Base-by-base conservation (phyloP, 2,888 invertebrate genomes). In the Nysson spinosus region DNA sequence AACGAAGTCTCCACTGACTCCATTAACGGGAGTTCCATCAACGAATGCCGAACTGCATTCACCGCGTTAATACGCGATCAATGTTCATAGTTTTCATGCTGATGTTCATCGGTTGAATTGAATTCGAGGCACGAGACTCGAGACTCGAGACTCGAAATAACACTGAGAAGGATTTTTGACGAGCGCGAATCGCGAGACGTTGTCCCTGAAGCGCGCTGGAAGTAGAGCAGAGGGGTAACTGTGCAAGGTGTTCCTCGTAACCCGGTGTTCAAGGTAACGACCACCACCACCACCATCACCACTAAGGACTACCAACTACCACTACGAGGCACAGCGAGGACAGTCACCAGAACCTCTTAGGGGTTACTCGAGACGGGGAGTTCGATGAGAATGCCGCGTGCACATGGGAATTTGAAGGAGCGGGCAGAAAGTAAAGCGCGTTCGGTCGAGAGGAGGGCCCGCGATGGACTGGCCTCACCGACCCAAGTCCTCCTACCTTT, bases 401-500 rank as follows among this genome's bases (percentile, higher is more conserved):
- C 77, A 77, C 79, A 77, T 78, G 80, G 81, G 76, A 76, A 83
- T 77, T 81, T 78, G 75, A 83, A 83, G 79, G 81, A 79, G 78
- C 79, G 79, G 76, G 71, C 74, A 76, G 80, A 75, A 77, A 82
- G 80, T 77, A 78, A 81, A 77, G 80, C 80, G 79, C 79, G 83
- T 85, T 84, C 83, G 85, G 76, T 83, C 84, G 85, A 83, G 83
- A 85, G 82, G 85, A 86, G 84, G 85, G 81, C 83, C 83, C 83
- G 83, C 85, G 85, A 86, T 85, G 86, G 86, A 87, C 86, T 87
- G 86, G 84, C 80, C 83, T 82, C 78, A 75, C 76, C 75, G 65
- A 63, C 65, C 75, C 75, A 72, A 80, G 81, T 75, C 81, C 84
- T 83, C 86, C 85, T 85, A 83, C 85, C 86, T 86, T 86, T 86